Evolutionary conservation across 2,888 invertebrate species (phyloP), one percentile per base, ranked within the genome.

Genomic region (Aleiodes leptofemur): DNA sequence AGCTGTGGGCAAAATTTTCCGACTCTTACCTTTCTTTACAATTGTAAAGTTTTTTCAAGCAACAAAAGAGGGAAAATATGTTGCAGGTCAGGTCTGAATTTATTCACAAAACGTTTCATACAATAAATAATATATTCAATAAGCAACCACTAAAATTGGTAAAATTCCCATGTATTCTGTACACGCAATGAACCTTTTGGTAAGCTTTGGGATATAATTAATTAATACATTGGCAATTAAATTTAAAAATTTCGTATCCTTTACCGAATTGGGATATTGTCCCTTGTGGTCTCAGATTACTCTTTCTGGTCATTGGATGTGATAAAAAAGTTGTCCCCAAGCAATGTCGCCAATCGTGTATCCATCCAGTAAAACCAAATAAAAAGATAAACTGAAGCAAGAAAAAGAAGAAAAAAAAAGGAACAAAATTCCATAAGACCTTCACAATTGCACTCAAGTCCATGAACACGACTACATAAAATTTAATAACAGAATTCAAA

Each of bases 241-340:
- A 23, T 11, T 64, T 64, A 16, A 48, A 55, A 64, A 64, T 23
- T n/a, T n/a, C 23, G 64, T 23, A 64, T 64, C 48, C 43, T 64
- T 64, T 64, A n/a, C 61, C 61, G 61, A 61, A 61, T 61, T 61
- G 38, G 61, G 61, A 61, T 61, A 61, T 61, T 61, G 61, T 61
- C 61, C 61, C 34, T 34, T 38, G 38, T 61, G n/a, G 11, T 61
- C 61, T 61, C 61, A 38, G 38, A 61, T 61, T 38, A 34, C 61
- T 61, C 61, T 61, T 34, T 61, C 38, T 61, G 61, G 13, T 61
- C 38, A 38, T 38, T 38, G 38, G 38, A n/a, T 38, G 8, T 61
- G 55, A 55, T 3, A 61, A 61, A 61, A 34, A 61, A 61, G 14
- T 61, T 38, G 61, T 14, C 61, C 16, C 61, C 7, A 11, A 38